Base-by-base conservation (phyloP, 1,140 invertebrate species). In the Asobara japonica region DNA sequence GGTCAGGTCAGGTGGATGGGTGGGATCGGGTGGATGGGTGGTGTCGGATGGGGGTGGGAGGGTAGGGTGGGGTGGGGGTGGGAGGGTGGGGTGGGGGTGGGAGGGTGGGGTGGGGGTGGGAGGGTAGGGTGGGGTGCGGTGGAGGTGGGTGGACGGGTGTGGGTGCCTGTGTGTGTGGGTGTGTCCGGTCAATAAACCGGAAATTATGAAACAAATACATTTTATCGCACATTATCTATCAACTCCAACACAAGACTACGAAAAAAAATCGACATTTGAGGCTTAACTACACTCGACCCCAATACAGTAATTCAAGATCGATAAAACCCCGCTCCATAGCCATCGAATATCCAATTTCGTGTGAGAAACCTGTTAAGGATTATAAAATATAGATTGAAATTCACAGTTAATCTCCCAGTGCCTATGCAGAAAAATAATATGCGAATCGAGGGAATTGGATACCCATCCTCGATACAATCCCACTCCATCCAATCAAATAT, bases 321-420 rank as follows among this genome's bases (percentile, higher is more conserved):
- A 86, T 86, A 86, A 86, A 82, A 69, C 79, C 74, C 78, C 66
- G 77, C 69, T 82, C 80, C 77, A 8, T 25, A 20, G 30, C 38
- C 64, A 83, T 84, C 77, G 77, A 60, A 74, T 86, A 86, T 87
- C 83, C 68, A 78, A 79, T 86, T 87, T 85, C 85, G 61, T 29
- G 70, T 56, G 51, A 25, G 51, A 56, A 56, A 56, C 51, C 51
- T 27, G 51, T 56, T 56, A 56, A 74, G 82, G 80, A 86, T 86
- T 86, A 86, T 84, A 87, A 85, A 84, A 82, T 80, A 56, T 82
- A 74, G 71, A 66, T 36, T 77, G 80, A 81, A 79, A 80, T 83
- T 82, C 82, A 82, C 74, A 79, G 76, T 83, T 84, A 86, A 85
- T 84, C 82, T 77, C 82, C 80, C 74, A 5, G 5, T 16, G 71